Evolutionary conservation across 1,140 invertebrate genomes (phyloP), one percentile per base, ranked within the genome.

Genomic region (Liolophura sinensis): DNA sequence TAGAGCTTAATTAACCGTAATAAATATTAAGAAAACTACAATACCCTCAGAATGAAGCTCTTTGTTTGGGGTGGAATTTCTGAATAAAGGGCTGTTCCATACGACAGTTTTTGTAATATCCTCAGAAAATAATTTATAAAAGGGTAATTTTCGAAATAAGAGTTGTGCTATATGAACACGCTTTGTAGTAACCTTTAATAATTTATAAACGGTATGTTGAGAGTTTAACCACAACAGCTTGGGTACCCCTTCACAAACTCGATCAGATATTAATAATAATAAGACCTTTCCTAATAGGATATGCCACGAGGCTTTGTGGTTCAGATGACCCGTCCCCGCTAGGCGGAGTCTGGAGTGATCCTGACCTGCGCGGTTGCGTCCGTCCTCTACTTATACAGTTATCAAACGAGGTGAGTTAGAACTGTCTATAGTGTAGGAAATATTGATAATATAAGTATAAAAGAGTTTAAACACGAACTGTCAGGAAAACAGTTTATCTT

Each of bases 301-400:
- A 18, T 14, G 69, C 69, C 24, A 55, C 46, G 7, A 22, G 69
- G n/a, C 54, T 49, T 27, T 70, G 69, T 55, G 57, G 57, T 12
- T 5, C 46, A 22, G 64, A 70, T 46, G n/a, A 27, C 22, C 22
- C n/a, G n/a, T 67, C 69, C 0, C 51, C 61, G 18, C 66, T 60
- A 1, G 46, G 58, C 9, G 69, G 64, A n/a, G 47, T 49, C 4
- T 75, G 73, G 73, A 58, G 51, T n/a, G 60, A 69, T 24, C 73
- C 73, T 22, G 68, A 75, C 58, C 66, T 73, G 5, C 64, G 58
- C 11, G 22, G 54, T 18, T 75, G 73, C 60, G 66, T 75, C 50
- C 71, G 69, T 62, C 62, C 65, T n/a, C 58, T 55, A 5, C 20
- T 70, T 55, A 15, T 67, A 3, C 22, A 27, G 16, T 46, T 68